Base-by-base conservation (phyloP, 2,888 invertebrate genomes). In the Chorisops tibialis region DNA sequence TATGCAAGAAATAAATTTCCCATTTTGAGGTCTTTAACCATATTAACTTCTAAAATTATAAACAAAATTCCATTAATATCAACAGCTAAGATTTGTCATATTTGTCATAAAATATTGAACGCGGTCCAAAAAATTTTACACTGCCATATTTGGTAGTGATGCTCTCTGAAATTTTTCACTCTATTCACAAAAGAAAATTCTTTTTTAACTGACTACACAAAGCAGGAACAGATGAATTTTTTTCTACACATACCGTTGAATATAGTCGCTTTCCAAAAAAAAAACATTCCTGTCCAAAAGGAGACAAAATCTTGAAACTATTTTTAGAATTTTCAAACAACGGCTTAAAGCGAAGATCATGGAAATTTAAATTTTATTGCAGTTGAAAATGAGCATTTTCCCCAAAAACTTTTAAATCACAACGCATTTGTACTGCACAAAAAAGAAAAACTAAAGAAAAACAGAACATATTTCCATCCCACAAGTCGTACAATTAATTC, bases 251-350 rank as follows among this genome's bases (percentile, higher is more conserved):
- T 9, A 30, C 30, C 21, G 22, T n/a, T n/a, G 41, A 41, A 21
- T 56, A 56, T 45, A 56, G 56, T 43, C 43, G 56, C 43, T 56
- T 56, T 16, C 30, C 56, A 54, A 14, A 39, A 45, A 41, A n/a
- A 21, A 43, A n/a, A 16, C 45, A 3, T 30, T 45, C 18, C 14
- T 45, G 45, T 30, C 56, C 56, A 35, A 56, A 56, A 43, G 7
- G 45, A 56, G 56, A 45, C 56, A 43, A 56, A 56, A 45, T 56
- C 45, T 30, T 45, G 18, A 35, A 19, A 14, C 16, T 56, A 56
- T 56, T 56, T 43, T 43, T 56, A 56, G 56, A 12, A 47, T 21
- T n/a, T 9, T 30, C 9, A 30, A 30, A 30, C 30, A 30, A 30
- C 30, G 30, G 24, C 5, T 7, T 7, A 30, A 30, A 9, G 30